Evolutionary conservation across 1,140 invertebrate species (phyloP), one percentile per base, ranked within the genome.

Genomic region (Pogonognathellus flavescens): DNA sequence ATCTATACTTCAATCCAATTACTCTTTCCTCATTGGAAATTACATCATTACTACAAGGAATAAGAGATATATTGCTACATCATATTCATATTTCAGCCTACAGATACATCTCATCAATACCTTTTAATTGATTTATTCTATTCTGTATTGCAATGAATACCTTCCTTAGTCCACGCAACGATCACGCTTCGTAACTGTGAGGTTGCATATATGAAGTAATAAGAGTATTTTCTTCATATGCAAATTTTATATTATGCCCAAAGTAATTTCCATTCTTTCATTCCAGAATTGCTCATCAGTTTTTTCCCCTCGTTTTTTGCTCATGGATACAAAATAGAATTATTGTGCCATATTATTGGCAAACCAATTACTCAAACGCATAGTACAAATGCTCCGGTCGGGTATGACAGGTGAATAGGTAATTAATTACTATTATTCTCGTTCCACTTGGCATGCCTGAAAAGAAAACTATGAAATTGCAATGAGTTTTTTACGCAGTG

Each of bases 61-160:
- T 41, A 41, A 1, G 31, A 41, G 31, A 41, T 41, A 41, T 41
- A 41, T 41, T 41, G 31, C 31, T 50, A 49, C n/a, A 50, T 76
- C 10, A 66, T 66, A 66, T 66, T 31, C 62, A 66, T 76, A 50
- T 76, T 31, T 76, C 70, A 49, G 16, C 41, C 70, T 76, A 50
- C 70, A 76, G 70, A 76, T 50, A 76, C 70, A 76, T 13, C 70
- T 76, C 70, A 76, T 76, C 70, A 76, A 76, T 76, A 76, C n/a
- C 70, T 49, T 76, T 76, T 76, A 76, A 76, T 76, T 76, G 70
- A 76, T 76, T 76, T 76, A 76, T 76, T 76, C 70, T 76, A 76
- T 49, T 76, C 70, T 76, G n/a, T 50, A 41, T 41, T 3, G 31
- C 31, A 6, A 41, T 41, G n/a, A n/a, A 41, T 41, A 41, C 31